Base-by-base conservation (phyloP, 2,113 vertebrate species). In the Mungos mungo region DNA sequence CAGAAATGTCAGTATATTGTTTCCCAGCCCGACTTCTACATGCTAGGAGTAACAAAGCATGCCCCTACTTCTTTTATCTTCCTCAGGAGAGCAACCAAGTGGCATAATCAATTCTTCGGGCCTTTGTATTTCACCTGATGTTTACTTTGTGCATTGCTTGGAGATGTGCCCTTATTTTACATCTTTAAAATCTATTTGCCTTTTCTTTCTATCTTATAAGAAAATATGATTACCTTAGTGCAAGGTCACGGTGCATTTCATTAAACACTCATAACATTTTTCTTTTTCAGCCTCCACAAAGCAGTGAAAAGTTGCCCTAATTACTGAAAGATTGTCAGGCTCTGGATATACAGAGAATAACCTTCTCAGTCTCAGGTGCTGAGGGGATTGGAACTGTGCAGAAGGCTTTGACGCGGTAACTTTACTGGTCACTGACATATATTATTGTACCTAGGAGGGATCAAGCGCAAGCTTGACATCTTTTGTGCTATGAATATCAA, bases 81-180 rank as follows among this genome's bases (percentile, higher is more conserved):
- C 91, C 98, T 98, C 97, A 97, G 97, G 96, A 99, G 98, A 98
- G 98, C 97, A 98, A 97, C 97, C 97, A 97, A 98, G 97, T 98
- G 98, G 98, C 97, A 98, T 98, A 98, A 99, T 98, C 98, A 98
- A 97, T 98, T 99, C 98, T 98, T 98, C 97, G 96, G 98, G 97
- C 83, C 95, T 98, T 98, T 98, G 98, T 98, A 97, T 98, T 98
- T 98, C 95, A 98, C 97, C 96, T 98, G 97, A 97, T 98, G 97
- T 98, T 98, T 98, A 97, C 91, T 99, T 98, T 97, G 38, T 88
- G 95, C 74, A 86, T 86, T 94, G 94, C 76, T 93, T 97, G 96
- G 84, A 54, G 72, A 96, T 98, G 80, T 87, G 25, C 85, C 97
- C 25, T 88, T 97, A 93, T 95, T 97, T 96, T 96, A 52, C 35